Evolutionary conservation across 2,888 invertebrate genomes (phyloP), one percentile per base, ranked within the genome.

Genomic region (Apoderus coryli): DNA sequence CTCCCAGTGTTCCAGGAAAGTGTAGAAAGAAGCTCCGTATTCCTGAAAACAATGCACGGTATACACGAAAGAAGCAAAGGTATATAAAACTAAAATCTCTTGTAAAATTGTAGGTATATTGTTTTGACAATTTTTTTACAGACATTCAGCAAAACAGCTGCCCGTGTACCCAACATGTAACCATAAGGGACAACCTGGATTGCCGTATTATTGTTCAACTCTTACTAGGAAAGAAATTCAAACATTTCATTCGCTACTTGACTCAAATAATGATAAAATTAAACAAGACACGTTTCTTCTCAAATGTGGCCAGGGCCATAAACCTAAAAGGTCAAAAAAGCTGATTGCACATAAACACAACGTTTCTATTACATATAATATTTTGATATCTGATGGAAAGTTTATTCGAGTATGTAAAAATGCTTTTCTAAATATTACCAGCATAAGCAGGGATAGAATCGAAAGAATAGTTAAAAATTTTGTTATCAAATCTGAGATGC

Each of bases 231-330:
- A 16, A 1, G 23, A 31, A 26, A 27, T 31, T 34, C 12, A 23
- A 31, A 13, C n/a, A 10, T 34, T 34, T 31, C 27, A 34, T 25
- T 10, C n/a, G 31, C 15, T 31, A 22, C 22, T 22, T 4, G 14
- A 4, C 24, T 19, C 23, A n/a, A 4, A 4, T 14, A 13, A 31
- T 19, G 19, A 26, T 11, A 34, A 31, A 31, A 16, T 9, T 23
- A 34, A 31, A 25, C 34, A 34, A 22, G 34, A 34, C 10, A 26
- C 27, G 6, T 34, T 34, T 34, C 19, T 14, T 19, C 25, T 29
- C 13, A 14, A 14, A 29, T 30, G 34, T 22, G 30, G 30, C 16
- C 22, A 31, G 24, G 34, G 34, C 9, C 10, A 12, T 19, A 30
- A 25, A 10, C 31, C 27, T 11, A 34, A 27, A 31, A 34, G 30